phyloP scores from a whole-genome alignment of 2,113 vertebrate species.

The Numida meleagris region DNA sequence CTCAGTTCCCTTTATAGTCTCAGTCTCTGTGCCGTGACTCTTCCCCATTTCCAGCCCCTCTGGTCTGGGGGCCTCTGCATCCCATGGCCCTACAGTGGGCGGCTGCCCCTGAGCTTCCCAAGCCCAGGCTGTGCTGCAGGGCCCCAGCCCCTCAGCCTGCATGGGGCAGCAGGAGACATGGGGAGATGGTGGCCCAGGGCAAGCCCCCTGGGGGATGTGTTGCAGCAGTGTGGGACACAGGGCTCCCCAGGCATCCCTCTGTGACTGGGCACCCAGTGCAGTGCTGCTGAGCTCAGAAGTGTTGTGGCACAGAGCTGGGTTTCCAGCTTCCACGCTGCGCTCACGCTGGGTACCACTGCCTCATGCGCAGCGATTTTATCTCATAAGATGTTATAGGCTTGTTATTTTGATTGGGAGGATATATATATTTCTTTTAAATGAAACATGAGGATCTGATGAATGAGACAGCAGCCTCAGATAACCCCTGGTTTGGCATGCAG shows the following conservation, averaged over 20 bases:
- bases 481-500: constrained; percentile 28
- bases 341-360: not conserved
- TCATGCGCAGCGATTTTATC: rapidly evolving
- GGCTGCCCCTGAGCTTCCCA: not conserved
- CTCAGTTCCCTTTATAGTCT: constrained; percentile 72
- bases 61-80: not conserved
- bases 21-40: constrained; percentile 56
- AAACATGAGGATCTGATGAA: constrained; percentile 43
- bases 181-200: rapidly evolving
- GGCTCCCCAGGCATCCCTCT: rapidly evolving
- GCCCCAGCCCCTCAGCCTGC: rapidly evolving
- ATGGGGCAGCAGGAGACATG: no score
- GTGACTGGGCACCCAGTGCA: rapidly evolving
- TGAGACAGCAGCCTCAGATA: constrained; percentile 35
- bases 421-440: not conserved
- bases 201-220: not conserved
- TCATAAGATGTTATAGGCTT: not conserved
- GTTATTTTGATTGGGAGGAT: not conserved
- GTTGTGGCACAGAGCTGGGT: not conserved
- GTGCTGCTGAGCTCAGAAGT: not conserved
- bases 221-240: rapidly evolving
- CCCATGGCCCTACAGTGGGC: not conserved
- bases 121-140: rapidly evolving
- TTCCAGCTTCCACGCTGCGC: not conserved
- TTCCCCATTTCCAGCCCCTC: constrained; percentile 37